Base-by-base conservation (phyloP, 2,797 vertebrate genomes). In the Xyrichtys novacula region DNA sequence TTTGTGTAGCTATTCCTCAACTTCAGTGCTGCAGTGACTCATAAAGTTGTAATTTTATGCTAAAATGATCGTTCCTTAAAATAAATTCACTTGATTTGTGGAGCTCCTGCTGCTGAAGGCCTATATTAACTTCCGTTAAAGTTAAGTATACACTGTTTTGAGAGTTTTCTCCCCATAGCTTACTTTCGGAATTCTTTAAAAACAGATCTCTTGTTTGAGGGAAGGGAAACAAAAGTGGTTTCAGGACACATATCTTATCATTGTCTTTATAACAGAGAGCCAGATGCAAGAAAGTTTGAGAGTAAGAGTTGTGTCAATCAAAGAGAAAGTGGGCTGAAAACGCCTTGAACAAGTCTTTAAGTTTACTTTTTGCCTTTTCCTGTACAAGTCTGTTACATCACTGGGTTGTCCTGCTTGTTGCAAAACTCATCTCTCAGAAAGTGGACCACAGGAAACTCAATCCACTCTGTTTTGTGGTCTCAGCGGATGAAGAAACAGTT, bases 381-480 rank as follows among this genome's bases (percentile, higher is more conserved):
- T 42, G 17, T 52, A 56, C 32, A 28, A 70, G 56, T n/a, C 44
- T 48, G 7, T 65, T 76, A 62, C 26, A 61, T 80, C 40, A 55
- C 31, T 19, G 46, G 20, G 20, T 61, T 61, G 65, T 58, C 58
- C 59, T 7, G 38, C 44, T 56, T 32, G 50, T 59, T 10, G 1
- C 62, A 65, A 78, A 70, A 65, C 39, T 64, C 65, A 42, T 76
- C 32, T 61, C 50, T 66, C 46, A 59, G 64, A 74, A 72, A 77
- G 56, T 39, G 56, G 54, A 74, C 66, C 29, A 16, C 19, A 1
- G 59, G 62, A 78, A 84, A 76, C 57, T 52, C 47, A 60, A 69
- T 71, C 42, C 31, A 39, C 22, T 63, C 23, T 64, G 44, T 62
- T 63, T 74, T 59, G 47, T 59, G 55, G 52, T 53, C 68, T 83